These are phyloP conservation scores for Ylistrum balloti DNA, from an alignment of 1,140 invertebrate species.

Conservation along the genomic window DNA sequence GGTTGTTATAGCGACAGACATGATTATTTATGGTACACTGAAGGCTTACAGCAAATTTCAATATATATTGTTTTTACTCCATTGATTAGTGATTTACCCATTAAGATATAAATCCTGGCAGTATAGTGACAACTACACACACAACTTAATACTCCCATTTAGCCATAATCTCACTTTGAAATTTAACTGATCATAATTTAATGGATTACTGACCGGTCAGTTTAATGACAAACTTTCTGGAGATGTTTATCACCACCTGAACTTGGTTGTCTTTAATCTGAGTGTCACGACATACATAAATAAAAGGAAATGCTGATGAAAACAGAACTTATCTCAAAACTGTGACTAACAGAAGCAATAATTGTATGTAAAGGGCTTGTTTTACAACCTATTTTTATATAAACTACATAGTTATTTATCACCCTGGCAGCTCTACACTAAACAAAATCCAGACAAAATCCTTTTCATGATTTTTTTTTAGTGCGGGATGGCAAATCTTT, in stretches of 20 bases:
- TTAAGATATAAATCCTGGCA: background rate
- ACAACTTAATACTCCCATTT: background rate
- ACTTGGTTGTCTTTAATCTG: background rate
- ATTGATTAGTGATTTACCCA: constrained; percentile 33
- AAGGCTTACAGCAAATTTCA: background rate
- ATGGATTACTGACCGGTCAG: background rate
- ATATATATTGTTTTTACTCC: constrained; percentile 30
- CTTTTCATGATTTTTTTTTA: too few relatives aligned
- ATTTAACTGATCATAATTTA: background rate
- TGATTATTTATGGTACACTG: background rate
- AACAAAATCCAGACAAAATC: too few relatives aligned
- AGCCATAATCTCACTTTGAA: background rate
- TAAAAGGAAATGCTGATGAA: too few relatives aligned
- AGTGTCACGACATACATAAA: too few relatives aligned
- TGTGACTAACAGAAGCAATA: too few relatives aligned
- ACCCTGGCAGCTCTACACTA: too few relatives aligned
- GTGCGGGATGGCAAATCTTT: too few relatives aligned
- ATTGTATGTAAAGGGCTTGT: too few relatives aligned
- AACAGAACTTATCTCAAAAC: too few relatives aligned
- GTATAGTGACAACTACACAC: background rate
- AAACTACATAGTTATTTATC: too few relatives aligned
- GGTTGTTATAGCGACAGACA: background rate
- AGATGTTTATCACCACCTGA: background rate
- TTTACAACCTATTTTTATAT: too few relatives aligned
- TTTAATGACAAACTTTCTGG: background rate